Base-by-base conservation (phyloP, 2,113 vertebrate species). In the Pelobates fuscus region DNA sequence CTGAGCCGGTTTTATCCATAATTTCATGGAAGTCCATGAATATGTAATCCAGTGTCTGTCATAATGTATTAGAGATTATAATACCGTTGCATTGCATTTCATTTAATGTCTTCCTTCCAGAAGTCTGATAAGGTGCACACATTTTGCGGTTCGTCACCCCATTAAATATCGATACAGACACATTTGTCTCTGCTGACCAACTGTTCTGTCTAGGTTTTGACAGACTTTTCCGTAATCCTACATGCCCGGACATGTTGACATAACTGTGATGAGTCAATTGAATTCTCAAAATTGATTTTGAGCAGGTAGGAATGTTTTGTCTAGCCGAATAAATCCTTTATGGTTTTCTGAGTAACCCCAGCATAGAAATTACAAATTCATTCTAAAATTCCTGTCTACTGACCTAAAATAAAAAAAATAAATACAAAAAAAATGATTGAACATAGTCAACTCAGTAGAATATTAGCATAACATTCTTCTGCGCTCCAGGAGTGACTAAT, bases 271-370 rank as follows among this genome's bases (percentile, higher is more conserved):
- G 73, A 77, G n/a, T 76, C 63, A 76, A 46, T 37, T 17, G 6
- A 26, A 27, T 5, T 44, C 44, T 61, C 21, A 44, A 20, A 44
- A 67, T 59, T 32, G 62, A 66, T 75, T 27, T 71, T 41, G 21
- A 76, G 23, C 52, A 43, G 32, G 63, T 72, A 63, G 70, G 70
- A 72, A 72, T 72, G 64, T 68, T 64, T 68, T 11, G 71, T 55
- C 46, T 57, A n/a, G 26, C 44, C 65, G 46, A 27, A 61, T 37
- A 77, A 61, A 68, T 59, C 73, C 26, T 49, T 67, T 44, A 61
- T 61, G 27, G 52, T 12, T 60, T 67, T 12, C 37, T 41, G 12
- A 58, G 26, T 55, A 55, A 70, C 30, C n/a, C 23, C 68, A n/a
- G 68, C 18, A 44, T 18, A 46, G 52, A 43, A 32, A 60, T 68